A percentile compares a stretch with the other conserved stretches of the same genome.
Conservation (phyloP, 2,797 vertebrate species). For the Smutsia gigantea region DNA sequence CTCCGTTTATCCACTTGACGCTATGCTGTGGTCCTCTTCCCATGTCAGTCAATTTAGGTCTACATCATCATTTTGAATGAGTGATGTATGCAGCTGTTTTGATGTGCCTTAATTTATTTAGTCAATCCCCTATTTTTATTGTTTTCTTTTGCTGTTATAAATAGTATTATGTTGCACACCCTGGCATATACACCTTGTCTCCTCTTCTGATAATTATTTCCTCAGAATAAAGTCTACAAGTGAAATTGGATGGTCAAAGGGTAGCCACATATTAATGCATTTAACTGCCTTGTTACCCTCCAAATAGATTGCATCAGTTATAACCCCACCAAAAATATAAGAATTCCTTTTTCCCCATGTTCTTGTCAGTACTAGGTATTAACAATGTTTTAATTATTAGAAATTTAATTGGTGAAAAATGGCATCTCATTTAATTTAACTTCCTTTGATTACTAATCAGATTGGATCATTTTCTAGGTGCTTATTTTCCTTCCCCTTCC, state of each 20-base stretch:
- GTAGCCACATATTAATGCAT: not conserved
- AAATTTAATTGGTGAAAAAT: constrained; percentile 32
- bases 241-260: not conserved
- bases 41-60: not conserved
- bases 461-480: not conserved
- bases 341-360: not conserved
- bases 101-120: not conserved
- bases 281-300: constrained; percentile 28
- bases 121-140: constrained; percentile 21
- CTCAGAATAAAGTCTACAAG: constrained; percentile 42
- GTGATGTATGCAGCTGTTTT: not conserved
- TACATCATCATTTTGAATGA: constrained; percentile 2
- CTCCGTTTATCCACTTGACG: not conserved
- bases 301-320: not conserved
- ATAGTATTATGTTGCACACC: not conserved
- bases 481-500: constrained; percentile 17
- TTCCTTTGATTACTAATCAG: constrained; percentile 13
- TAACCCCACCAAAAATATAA: not conserved
- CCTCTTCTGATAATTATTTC: constrained; percentile 20
- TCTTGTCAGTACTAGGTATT: not conserved
- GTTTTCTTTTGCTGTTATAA: constrained; percentile 41
- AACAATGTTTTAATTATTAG: constrained; percentile 29
- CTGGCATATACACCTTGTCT: not conserved
- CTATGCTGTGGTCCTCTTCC: not conserved
- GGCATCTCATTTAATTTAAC: constrained; percentile 16